Evolutionary conservation across 1,140 invertebrate species (phyloP).

Genomic region (Drosophila triauraria): DNA sequence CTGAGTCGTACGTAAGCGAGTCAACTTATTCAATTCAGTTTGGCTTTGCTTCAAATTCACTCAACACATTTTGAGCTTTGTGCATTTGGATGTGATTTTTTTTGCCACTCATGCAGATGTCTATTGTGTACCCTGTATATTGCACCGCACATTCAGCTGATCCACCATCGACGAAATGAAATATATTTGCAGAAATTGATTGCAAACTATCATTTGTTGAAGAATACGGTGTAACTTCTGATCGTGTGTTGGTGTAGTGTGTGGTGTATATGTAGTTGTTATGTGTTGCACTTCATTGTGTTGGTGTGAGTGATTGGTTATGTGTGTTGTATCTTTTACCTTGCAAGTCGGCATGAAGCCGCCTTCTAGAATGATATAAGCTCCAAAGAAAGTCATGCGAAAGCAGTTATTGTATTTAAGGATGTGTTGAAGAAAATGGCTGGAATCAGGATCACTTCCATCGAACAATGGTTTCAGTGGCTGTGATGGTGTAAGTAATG

Average conservation of each 20-base stretch:
- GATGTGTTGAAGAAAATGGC: slow-evolving; percentile 84
- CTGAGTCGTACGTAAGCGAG: too few relatives aligned
- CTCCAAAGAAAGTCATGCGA: slow-evolving; percentile 59
- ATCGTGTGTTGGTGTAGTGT: too few relatives aligned
- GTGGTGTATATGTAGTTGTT: slow-evolving; percentile 27
- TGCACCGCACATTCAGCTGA: too few relatives aligned
- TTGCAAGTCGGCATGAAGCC: slow-evolving; percentile 85
- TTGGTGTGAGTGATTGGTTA: slow-evolving; percentile 14
- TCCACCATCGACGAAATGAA: too few relatives aligned
- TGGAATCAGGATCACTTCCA: slow-evolving; percentile 50
- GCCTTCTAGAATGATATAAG: background rate
- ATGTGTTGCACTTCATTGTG: slow-evolving; percentile 13
- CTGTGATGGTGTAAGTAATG: slow-evolving; percentile 13
- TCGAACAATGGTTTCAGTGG: slow-evolving; percentile 2
- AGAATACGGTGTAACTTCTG: too few relatives aligned
- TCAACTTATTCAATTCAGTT: too few relatives aligned
- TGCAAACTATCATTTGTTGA: slow-evolving; percentile 24
- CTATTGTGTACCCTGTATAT: slow-evolving; percentile 51
- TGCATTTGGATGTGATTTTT: too few relatives aligned
- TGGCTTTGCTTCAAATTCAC: too few relatives aligned
- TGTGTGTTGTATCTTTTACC: slow-evolving; percentile 5
- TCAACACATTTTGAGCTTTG: too few relatives aligned
- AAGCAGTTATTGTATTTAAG: slow-evolving; percentile 51
- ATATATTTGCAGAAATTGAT: slow-evolving; percentile 64
- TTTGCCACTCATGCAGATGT: too few relatives aligned